phyloP scores from a whole-genome alignment of 2,797 vertebrate genomes.

The Martes flavigula region DNA sequence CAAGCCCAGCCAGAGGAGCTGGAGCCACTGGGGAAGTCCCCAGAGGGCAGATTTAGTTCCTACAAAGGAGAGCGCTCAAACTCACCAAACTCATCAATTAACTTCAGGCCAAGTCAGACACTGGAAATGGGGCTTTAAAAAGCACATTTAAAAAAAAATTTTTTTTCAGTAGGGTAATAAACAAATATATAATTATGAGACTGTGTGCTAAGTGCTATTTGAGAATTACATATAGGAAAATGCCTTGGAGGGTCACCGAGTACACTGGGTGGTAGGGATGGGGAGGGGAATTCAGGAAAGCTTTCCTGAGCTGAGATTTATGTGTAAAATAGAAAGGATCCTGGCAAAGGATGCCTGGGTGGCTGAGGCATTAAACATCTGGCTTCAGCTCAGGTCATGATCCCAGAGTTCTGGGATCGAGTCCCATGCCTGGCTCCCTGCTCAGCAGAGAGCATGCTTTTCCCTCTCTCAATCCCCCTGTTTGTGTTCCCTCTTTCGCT shows the following conservation, averaged over 20 bases:
- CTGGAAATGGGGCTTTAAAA: neutral
- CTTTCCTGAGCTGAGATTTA: neutral
- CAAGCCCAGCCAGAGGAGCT: neutral
- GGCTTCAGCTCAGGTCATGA: too few species aligned
- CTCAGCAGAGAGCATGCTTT: too few species aligned
- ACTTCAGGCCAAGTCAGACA: neutral
- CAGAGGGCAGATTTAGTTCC: neutral
- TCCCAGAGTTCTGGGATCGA: too few species aligned
- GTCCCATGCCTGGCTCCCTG: too few species aligned
- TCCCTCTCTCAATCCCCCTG: too few species aligned
- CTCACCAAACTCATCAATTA: neutral
- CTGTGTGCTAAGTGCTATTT: neutral
- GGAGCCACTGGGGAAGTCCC: neutral
- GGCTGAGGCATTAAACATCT: too few species aligned
- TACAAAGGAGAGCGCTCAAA: neutral
- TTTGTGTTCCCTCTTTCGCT: too few species aligned
- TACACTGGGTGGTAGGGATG: rapidly evolving
- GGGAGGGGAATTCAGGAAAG: neutral
- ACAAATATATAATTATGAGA: neutral
- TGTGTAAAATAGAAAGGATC: neutral
- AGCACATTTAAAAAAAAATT: neutral
- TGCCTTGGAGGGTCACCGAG: neutral
- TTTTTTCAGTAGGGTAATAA: neutral
- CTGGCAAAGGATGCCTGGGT: neutral
- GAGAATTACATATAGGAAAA: neutral